These are phyloP conservation scores for Stenichneumon culpator DNA, from an alignment of 2,888 invertebrate species.

Conservation along the genomic window DNA sequence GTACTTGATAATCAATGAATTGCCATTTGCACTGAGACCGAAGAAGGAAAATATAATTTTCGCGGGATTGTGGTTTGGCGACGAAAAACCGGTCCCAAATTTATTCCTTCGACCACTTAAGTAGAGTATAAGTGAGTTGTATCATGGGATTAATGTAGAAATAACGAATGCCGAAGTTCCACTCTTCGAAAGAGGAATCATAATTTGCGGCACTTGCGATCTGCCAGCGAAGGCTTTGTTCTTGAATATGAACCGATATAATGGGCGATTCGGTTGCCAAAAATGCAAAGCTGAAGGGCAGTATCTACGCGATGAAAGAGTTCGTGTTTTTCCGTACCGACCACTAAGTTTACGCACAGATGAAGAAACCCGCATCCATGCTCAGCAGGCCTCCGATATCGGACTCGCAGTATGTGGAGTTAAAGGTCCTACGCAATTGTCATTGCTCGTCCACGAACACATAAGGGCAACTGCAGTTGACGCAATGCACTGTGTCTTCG, in stretches of 20 bases:
- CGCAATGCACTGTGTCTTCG: slow-evolving; percentile 64
- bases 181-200: slow-evolving; percentile 26
- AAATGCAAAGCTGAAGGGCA: slow-evolving; percentile 50
- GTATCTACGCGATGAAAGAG: slow-evolving; percentile 5
- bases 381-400: neutral
- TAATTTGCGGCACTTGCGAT: slow-evolving; percentile 50
- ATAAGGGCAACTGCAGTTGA: slow-evolving; percentile 23
- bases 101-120: slow-evolving; percentile 21
- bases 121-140: slow-evolving; percentile 3
- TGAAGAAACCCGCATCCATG: neutral
- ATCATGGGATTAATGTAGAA: slow-evolving; percentile 14
- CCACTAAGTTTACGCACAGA: slow-evolving; percentile 1
- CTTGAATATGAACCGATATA: slow-evolving; percentile 63
- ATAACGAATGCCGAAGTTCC: neutral
- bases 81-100: slow-evolving; percentile 45
- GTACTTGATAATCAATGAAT: slow-evolving; percentile 16
- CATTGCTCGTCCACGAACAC: neutral
- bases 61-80: slow-evolving; percentile 53
- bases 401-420: slow-evolving; percentile 45
- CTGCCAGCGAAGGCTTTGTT: slow-evolving; percentile 63
- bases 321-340: slow-evolving; percentile 4
- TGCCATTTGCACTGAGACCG: neutral
- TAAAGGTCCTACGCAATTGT: slow-evolving; percentile 47
- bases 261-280: slow-evolving; percentile 62
- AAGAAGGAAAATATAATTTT: slow-evolving; percentile 59